Evolutionary conservation across 2,888 invertebrate genomes (phyloP), one percentile per base, ranked within the genome.

Genomic region (Hirtodrosophila trivittata): DNA sequence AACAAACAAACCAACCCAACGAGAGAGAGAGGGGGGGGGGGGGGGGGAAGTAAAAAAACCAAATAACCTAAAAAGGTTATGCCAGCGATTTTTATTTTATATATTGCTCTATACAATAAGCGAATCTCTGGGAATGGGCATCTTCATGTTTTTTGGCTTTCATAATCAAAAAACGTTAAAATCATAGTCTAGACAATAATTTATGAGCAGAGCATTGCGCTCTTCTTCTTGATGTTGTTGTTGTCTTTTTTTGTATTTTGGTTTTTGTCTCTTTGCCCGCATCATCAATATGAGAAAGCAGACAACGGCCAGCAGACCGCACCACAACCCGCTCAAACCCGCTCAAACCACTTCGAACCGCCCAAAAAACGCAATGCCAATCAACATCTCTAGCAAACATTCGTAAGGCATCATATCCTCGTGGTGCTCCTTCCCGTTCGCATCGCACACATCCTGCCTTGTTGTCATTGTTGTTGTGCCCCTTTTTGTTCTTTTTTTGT

Each of bases 131-230:
- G 21, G 41, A 21, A 5, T 13, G 51, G 45, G 51, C 12, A 39
- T 63, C 70, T 69, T 37, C 64, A 45, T 56, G 65, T 72, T 63
- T 66, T 66, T 76, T 76, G 60, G 69, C 74, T 80, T 80, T 82
- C 83, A 89, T 89, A 89, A 89, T 89, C 88, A 89, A 89, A 89
- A 89, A 89, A 89, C 88, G 88, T 89, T 89, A 89, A 89, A 89
- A 89, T 89, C 89, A 89, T 89, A 89, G 88, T 89, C 88, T 89
- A 89, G 88, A 89, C 89, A 89, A 89, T 89, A 89, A 89, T 89
- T 89, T 89, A 89, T 89, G 89, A 89, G 89, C 70, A 65, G 56
- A 54, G 67, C 43, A 47, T 47, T 42, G 63, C 47, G 32, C 32
- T 50, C 62, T 65, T 56, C 56, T 66, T 35, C 51, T 21, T 28